Evolutionary conservation across 2,113 vertebrate species (phyloP), one percentile per base, ranked within the genome.

Genomic region (Paradoxurus hermaphroditus): DNA sequence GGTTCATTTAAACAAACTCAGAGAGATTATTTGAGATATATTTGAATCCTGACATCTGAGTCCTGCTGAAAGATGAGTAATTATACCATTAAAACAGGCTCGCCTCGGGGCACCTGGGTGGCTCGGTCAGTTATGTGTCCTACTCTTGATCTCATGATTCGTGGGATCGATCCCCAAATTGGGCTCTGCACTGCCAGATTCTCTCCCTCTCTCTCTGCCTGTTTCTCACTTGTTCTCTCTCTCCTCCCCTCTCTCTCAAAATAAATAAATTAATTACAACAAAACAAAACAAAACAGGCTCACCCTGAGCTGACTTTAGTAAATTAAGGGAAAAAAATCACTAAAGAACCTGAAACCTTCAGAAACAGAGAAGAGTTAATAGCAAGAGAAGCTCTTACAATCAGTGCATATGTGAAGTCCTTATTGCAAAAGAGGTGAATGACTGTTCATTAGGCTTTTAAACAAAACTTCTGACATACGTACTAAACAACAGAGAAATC

Each of bases 321-420:
- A 93, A 97, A 92, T 51, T 67, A 73, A 92, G 56, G 41, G 0
- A 53, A 85, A 92, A 95, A 92, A 19, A 95, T 93, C 46, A 96
- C 68, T 34, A 21, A 68, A 84, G 96, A 98, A 4, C 1, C 31
- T 94, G 90, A 97, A 97, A 85, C 13, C 84, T 73, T 92, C 82
- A 94, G 86, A 96, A 12, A 46, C 4, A 77, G 95, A 94, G 88
- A 97, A 89, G 3, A 44, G 14, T 67, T 90, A 77, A 39, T 19
- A 72, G 65, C 75, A 62, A 94, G 86, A 93, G 51, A 97, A 53
- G 34, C 31, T 59, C 0, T 1, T 78, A 68, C 82, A 59, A 81
- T 16, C 1, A 9, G 0, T 0, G 0, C 46, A 87, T 39, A 41
- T 46, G 49, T 51, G 77, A 88, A 83, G 63, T 93, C 91, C 85